Conservation (phyloP, 2,888 invertebrate species). For the Andrena trimmerana region DNA sequence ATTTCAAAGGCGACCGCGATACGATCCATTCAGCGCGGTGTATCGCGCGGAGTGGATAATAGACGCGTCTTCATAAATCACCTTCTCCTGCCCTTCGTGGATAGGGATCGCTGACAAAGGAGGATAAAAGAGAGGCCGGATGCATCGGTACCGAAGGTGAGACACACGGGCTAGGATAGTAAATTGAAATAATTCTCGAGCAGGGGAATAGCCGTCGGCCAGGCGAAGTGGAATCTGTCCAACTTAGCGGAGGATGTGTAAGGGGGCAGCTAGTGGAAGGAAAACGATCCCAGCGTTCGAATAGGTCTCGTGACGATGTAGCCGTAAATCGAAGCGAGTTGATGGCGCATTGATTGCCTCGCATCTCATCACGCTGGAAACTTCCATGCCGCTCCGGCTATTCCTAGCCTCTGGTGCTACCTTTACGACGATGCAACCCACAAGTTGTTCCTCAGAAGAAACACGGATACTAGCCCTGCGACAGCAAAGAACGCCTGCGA, state of each 20-base stretch:
- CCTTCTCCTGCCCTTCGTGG: constrained; percentile 48
- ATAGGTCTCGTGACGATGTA: constrained; percentile 79
- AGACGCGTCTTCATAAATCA: constrained; percentile 76
- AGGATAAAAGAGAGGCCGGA: constrained; percentile 55
- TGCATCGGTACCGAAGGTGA: constrained; percentile 54
- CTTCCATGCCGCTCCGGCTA: constrained; percentile 49
- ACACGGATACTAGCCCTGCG: not conserved
- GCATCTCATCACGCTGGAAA: constrained; percentile 79
- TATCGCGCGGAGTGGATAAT: constrained; percentile 60
- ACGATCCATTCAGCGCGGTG: constrained; percentile 51
- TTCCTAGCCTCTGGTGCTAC: constrained; percentile 63
- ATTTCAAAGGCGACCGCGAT: constrained; percentile 8
- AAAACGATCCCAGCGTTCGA: constrained; percentile 57
- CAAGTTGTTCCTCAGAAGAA: not conserved
- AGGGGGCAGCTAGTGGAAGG: constrained; percentile 14
- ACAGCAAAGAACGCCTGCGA: not conserved
- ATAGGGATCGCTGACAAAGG: constrained; percentile 38
- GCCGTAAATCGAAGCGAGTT: constrained; percentile 84
- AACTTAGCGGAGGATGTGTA: constrained; percentile 57
- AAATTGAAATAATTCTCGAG: constrained; percentile 83
- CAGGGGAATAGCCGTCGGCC: constrained; percentile 76
- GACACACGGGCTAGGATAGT: constrained; percentile 72
- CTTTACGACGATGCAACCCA: constrained; percentile 40
- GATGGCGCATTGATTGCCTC: constrained; percentile 84
- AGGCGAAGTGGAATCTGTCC: constrained; percentile 67